Percentiles rank a stretch among this genome's conserved stretches.
phyloP scores from a whole-genome alignment of 92 coral and sea anemone genomes.

The Montipora capitata region DNA sequence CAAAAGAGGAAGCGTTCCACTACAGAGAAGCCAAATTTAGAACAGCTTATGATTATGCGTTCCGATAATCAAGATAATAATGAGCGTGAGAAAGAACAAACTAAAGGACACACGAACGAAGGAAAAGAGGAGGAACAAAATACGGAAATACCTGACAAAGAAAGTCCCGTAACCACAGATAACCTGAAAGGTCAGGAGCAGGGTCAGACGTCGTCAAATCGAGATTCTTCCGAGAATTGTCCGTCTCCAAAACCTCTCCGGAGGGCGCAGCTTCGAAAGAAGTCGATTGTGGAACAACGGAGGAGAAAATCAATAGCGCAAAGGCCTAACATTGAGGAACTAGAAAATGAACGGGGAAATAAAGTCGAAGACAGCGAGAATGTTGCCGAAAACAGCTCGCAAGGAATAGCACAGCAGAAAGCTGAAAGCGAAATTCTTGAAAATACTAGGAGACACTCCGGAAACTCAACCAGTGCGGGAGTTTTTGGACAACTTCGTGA shows the following conservation, averaged over 20 bases:
- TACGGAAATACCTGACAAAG: conserved; percentile 1
- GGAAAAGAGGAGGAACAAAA: neutral
- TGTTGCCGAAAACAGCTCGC: neutral
- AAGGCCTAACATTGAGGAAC: conserved; percentile 37
- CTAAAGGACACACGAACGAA: neutral
- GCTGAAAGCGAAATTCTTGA: neutral
- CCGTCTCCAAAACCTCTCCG: conserved; percentile 47
- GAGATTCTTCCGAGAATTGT: neutral
- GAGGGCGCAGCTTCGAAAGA: conserved; percentile 52
- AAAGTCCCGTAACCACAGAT: neutral
- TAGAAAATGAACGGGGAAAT: neutral
- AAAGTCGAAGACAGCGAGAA: neutral
- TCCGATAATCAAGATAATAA: conserved; percentile 3
- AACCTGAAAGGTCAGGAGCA: conserved; percentile 2
- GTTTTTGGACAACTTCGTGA: neutral
- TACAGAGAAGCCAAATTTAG: conserved; percentile 31
- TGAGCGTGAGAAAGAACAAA: neutral
- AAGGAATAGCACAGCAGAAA: neutral
- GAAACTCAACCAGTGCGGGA: neutral
- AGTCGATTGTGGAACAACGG: conserved; percentile 46
- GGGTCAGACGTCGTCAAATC: neutral
- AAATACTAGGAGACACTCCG: neutral
- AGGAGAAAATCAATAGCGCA: conserved; percentile 25
- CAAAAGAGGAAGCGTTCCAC: conserved; percentile 44
- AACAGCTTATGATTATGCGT: conserved; percentile 11